Percentiles rank a stretch among this genome's conserved stretches.
These are phyloP conservation scores for Chaetorhynchus papuensis DNA, from an alignment of 2,113 vertebrate genomes.

Conservation along the genomic window DNA sequence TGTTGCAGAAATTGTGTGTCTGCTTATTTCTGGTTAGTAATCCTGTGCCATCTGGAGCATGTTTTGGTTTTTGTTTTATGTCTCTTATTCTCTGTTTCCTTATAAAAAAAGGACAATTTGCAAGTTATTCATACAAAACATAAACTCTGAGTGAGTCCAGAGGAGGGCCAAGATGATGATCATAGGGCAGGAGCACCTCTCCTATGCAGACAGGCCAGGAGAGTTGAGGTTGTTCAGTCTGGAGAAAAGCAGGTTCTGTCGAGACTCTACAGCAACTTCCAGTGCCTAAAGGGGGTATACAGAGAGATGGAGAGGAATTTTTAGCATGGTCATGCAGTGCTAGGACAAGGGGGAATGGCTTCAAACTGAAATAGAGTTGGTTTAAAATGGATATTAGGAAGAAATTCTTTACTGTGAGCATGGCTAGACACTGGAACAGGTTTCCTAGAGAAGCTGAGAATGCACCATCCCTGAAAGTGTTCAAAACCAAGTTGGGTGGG, in stretches of 20 bases:
- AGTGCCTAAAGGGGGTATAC: not conserved
- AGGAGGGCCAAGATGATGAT: not conserved
- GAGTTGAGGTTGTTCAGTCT: not conserved
- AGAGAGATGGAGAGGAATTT: not conserved
- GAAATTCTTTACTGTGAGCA: not conserved
- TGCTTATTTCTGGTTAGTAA: not conserved
- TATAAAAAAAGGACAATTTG: not conserved
- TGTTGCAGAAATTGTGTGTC: not conserved
- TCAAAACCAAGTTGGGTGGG: not conserved
- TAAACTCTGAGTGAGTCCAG: not conserved
- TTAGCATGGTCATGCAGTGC: not conserved
- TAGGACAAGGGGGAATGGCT: not conserved
- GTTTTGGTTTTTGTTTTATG: not conserved
- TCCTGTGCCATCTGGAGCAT: not conserved
- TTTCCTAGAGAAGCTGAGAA: not conserved
- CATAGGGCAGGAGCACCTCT: not conserved
- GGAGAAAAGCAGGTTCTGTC: not conserved
- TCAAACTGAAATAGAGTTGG: not conserved
- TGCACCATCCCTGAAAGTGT: not conserved
- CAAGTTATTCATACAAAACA: not conserved
- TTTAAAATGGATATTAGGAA: not conserved
- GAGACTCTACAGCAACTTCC: not conserved
- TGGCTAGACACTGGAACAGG: not conserved
- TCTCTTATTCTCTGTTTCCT: not conserved
- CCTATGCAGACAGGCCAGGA: accelerated